A percentile compares a stretch with the other conserved stretches of the same genome.
phyloP scores from a whole-genome alignment of 2,888 invertebrate species.

The Ormyrus pomaceus region DNA sequence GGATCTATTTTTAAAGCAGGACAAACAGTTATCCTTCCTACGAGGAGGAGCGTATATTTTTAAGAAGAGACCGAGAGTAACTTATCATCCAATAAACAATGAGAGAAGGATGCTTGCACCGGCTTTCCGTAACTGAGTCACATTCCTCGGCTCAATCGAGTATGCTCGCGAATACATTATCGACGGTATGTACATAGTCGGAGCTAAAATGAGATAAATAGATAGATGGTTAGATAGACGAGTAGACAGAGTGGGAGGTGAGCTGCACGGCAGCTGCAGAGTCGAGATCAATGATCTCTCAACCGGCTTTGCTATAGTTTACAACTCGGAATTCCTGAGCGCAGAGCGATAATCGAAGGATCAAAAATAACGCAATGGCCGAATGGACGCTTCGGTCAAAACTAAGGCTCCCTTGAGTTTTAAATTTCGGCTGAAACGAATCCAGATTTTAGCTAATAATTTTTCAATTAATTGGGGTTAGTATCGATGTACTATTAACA shows the following conservation, averaged over 20 bases:
- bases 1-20: not conserved
- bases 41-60: no score
- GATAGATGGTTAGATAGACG: not conserved
- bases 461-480: no score
- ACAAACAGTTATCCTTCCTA: not conserved
- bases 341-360: not conserved
- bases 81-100: no score
- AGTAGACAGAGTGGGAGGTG: not conserved
- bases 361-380: not conserved
- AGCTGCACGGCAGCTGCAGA: not conserved
- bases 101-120: no score
- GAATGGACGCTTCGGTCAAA: not conserved
- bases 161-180: slow-evolving; percentile 35
- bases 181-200: slow-evolving; percentile 33
- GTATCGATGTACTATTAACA: no score
- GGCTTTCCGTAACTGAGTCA: not conserved
- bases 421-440: not conserved
- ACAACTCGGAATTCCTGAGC: slow-evolving; percentile 41
- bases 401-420: not conserved
- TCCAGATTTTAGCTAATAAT: no score
- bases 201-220: not conserved
- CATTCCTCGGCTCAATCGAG: not conserved
- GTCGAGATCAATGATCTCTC: slow-evolving; percentile 9
- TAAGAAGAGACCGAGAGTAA: no score
- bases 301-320: slow-evolving; percentile 4